Conservation (phyloP, 2,888 invertebrate genomes). For the Trichopoda pennipes region DNA sequence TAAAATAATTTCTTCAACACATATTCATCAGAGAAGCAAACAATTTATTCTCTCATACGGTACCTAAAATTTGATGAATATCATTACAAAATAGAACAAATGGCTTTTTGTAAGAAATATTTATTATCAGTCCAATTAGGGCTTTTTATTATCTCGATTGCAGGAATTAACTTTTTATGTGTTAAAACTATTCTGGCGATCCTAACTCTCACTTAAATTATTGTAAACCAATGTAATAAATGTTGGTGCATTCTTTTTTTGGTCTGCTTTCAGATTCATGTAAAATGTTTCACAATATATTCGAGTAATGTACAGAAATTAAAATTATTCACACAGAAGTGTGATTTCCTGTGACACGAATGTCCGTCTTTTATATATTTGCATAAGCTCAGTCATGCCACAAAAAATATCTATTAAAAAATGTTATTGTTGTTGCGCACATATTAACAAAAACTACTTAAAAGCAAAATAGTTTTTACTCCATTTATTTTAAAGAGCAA, state of each 20-base stretch:
- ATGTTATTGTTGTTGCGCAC: constrained; percentile 26
- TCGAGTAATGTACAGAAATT: constrained; percentile 42
- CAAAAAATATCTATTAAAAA: constrained; percentile 53
- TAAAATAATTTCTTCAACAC: too few species aligned
- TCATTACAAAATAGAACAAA: too few species aligned
- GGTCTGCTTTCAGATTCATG: constrained; percentile 12
- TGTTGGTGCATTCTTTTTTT: constrained; percentile 18
- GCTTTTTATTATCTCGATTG: not conserved
- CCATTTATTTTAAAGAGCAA: too few species aligned
- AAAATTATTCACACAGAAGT: constrained; percentile 67
- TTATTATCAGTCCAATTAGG: not conserved
- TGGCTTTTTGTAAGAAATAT: too few species aligned
- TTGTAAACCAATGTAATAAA: constrained; percentile 50
- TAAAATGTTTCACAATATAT: constrained; percentile 51
- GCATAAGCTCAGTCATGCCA: constrained; percentile 65
- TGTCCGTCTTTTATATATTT: constrained; percentile 62
- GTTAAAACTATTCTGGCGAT: constrained; percentile 45
- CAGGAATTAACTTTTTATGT: constrained; percentile 2
- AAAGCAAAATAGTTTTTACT: not conserved
- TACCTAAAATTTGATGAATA: too few species aligned
- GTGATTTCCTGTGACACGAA: constrained; percentile 68
- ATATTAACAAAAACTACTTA: not conserved
- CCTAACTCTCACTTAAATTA: constrained; percentile 46
- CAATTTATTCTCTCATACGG: too few species aligned
- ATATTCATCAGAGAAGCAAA: too few species aligned